Evolutionary conservation across 2,113 vertebrate species (phyloP).

Genomic region (Zosterops hypoxanthus): DNA sequence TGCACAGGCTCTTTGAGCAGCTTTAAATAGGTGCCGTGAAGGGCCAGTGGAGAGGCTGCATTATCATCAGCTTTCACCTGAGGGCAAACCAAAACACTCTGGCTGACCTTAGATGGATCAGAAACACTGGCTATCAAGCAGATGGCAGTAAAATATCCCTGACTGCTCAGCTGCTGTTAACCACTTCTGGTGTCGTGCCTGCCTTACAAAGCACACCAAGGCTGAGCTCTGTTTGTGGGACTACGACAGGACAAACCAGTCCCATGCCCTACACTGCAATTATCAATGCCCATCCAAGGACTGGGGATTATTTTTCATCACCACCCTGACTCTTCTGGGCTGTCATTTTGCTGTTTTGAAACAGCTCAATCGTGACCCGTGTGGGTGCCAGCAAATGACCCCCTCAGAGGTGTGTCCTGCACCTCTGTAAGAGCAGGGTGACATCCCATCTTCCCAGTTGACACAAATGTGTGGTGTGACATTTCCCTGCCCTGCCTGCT

Average conservation of each 20-base stretch:
- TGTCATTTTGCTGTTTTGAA: background rate
- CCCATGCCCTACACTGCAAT: fast-evolving
- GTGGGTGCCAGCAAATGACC: background rate
- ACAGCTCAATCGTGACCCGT: fast-evolving
- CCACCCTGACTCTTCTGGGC: background rate
- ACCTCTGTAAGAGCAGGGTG: background rate
- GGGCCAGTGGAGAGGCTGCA: background rate
- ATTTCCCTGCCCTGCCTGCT: background rate
- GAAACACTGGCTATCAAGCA: background rate
- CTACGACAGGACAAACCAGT: background rate
- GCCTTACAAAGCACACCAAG: background rate
- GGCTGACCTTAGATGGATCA: background rate
- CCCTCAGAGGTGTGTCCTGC: background rate
- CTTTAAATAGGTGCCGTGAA: slow-evolving; percentile 14
- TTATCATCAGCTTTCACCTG: background rate
- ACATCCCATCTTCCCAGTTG: background rate
- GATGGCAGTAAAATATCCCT: background rate
- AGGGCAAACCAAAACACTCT: background rate
- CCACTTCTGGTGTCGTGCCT: background rate
- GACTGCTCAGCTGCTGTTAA: background rate
- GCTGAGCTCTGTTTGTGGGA: background rate
- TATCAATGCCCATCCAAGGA: background rate
- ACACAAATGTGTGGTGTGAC: background rate
- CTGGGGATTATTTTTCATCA: background rate
- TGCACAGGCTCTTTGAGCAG: background rate